Percentiles rank a stretch among this genome's conserved stretches.
phyloP scores from a whole-genome alignment of 2,888 invertebrate species.

The Rhogogaster chlorosoma region DNA sequence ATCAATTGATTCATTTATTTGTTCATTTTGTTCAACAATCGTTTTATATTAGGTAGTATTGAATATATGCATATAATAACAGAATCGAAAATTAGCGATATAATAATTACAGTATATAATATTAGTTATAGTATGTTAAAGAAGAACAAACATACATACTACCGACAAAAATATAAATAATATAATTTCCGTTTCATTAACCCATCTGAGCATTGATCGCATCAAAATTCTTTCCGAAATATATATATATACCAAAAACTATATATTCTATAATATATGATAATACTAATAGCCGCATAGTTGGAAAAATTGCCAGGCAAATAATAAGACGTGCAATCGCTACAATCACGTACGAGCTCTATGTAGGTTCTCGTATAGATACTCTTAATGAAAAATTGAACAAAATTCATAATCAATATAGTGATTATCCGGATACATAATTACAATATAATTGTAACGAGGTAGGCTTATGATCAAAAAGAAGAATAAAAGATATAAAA shows the following conservation, averaged over 20 bases:
- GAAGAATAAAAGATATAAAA: neutral
- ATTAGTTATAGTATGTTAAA: neutral
- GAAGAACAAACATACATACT: neutral
- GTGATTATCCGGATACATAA: conserved; percentile 47
- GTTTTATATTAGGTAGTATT: neutral
- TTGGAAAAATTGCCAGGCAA: neutral
- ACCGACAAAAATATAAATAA: neutral
- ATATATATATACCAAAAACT: neutral
- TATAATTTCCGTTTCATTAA: neutral
- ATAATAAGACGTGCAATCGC: neutral
- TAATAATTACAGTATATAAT: neutral
- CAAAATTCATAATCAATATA: neutral
- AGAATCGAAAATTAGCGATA: neutral
- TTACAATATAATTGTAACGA: conserved; percentile 52
- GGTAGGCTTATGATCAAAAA: conserved; percentile 53
- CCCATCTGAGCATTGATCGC: conserved; percentile 36
- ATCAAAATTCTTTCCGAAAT: conserved; percentile 14
- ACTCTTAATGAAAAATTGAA: conserved; percentile 40
- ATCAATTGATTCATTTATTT: neutral
- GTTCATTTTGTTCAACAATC: neutral
- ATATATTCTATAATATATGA: neutral
- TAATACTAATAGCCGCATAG: neutral
- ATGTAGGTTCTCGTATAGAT: neutral
- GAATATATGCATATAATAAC: neutral
- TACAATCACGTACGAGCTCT: neutral